Base-by-base conservation (phyloP, 1,140 invertebrate genomes). In the Pantala flavescens region DNA sequence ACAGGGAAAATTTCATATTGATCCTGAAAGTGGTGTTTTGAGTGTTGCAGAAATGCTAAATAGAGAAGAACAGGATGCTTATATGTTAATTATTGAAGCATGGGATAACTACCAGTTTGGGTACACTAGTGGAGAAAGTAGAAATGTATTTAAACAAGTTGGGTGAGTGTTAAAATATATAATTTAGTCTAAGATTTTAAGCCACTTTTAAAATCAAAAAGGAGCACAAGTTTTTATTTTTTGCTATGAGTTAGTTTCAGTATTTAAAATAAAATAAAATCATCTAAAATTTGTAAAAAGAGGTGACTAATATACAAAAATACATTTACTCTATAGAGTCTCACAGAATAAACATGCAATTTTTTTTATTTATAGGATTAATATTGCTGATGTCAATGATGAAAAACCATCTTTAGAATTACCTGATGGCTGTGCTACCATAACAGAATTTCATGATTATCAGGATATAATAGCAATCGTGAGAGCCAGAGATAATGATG, bases 81-180 rank as follows among this genome's bases (percentile, higher is more conserved):
- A 95, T 81, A 88, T 90, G 75, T 83, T 97, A 12, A 91, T 97
- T 0, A 90, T 96, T 14, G 93, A 97, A 83, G 95, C 94, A 0
- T 96, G 93, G 92, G 95, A 97, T 81, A 97, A 97, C 83, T 96
- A 96, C 82, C 93, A 96, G 79, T 96, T 93, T 82, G 94, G 94
- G 2, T 95, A 93, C 80, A 86, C 91, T n/a, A 90, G 89, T 74
- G 93, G 93, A 7, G 94, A 97, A 81, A 95, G 93, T 79, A 86
- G 95, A 74, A 96, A 96, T 82, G 91, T 93, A 19, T 96, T 96
- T 79, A 95, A 95, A 83, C 94, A 96, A 82, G 89, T 96, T 55
- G 88, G 90, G 92, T 93, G 84, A 87, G 88, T 84, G 73, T 19
- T 28, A 70, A n/a, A 9, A 36, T 5, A 36, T 36, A 36, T 36